Evolutionary conservation across 1,140 invertebrate genomes (phyloP), one percentile per base, ranked within the genome.

Genomic region (Lepidotrigona ventralis): DNA sequence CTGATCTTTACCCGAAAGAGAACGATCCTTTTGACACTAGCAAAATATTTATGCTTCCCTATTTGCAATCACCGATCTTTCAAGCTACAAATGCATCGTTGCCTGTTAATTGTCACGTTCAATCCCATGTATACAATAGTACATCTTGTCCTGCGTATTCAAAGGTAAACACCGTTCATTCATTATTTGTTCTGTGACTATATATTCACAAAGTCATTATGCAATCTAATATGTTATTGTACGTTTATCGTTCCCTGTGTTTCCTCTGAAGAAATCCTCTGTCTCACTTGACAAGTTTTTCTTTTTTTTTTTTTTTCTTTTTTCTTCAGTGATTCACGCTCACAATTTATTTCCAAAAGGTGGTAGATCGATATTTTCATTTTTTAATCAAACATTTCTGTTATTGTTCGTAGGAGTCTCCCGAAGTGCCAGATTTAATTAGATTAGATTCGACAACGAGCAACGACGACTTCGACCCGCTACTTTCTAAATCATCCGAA

Each of bases 401-500:
- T 85, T 78, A 66, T 81, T 88, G 72, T 17, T 85, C 70, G 39
- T 70, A 91, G 91, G 83, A 90, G 83, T 64, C 91, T 70, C 90
- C 92, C 14, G 93, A 95, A 29, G 93, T 93, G 54, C 94, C 94
- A 88, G 95, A 96, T 92, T 93, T 96, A 71, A 96, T 96, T 80
- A 93, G 95, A 63, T 89, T 96, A 76, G 95, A 96, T 90, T 95
- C 95, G 58, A 94, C 94, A 9, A 93, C 94, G 63, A 95, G 94
- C 84, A 95, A 94, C 56, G 95, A 96, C 29, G 95, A 96, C 81
- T 96, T 96, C 85, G 95, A 96, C 90, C 96, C 96, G 14, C 88
- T 96, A 79, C 91, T 95, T 79, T 93, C 94, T 11, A 94, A 92
- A 81, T 85, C 91, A n/a, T 85, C 90, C 23, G 90, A 86, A 66